These are phyloP conservation scores for Pseudotriccus pelzelni DNA, from an alignment of 2,797 vertebrate species.

Conservation along the genomic window DNA sequence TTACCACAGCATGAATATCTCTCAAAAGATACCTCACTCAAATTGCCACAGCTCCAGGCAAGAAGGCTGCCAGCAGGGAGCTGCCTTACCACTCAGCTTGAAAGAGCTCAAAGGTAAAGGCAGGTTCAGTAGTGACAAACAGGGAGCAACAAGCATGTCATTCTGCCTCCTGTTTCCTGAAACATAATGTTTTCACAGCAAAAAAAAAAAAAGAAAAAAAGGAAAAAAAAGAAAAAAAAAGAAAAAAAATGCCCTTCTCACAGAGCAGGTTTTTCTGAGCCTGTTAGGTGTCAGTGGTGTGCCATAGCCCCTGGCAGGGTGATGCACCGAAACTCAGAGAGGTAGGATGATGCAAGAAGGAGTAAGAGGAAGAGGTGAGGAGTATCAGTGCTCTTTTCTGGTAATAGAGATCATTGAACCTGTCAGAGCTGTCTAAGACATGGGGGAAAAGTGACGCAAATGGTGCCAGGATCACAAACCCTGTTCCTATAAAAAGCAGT, in stretches of 20 bases:
- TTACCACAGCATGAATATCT: background rate
- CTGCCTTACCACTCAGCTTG: background rate
- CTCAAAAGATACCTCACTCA: background rate
- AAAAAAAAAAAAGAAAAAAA: background rate
- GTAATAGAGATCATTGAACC: background rate
- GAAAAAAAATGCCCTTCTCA: background rate
- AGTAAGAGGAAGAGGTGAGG: background rate
- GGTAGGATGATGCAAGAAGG: background rate
- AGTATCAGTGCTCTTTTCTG: background rate
- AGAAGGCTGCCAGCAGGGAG: constrained; percentile 7
- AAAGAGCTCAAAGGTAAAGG: background rate
- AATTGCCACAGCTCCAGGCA: constrained; percentile 20
- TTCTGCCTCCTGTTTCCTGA: background rate
- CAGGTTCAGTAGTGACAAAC: background rate
- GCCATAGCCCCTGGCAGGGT: background rate
- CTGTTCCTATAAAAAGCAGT: background rate
- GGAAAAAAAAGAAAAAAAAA: background rate
- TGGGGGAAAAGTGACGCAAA: background rate
- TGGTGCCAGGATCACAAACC: background rate
- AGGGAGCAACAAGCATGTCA: background rate
- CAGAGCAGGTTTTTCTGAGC: background rate
- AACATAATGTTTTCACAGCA: background rate
- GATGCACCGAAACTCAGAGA: background rate
- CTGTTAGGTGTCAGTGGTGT: background rate
- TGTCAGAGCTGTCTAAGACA: background rate